Percentiles rank a stretch among this genome's conserved stretches.
Conservation (phyloP, 2,113 vertebrate species). For the Mionectes macconnelli region DNA sequence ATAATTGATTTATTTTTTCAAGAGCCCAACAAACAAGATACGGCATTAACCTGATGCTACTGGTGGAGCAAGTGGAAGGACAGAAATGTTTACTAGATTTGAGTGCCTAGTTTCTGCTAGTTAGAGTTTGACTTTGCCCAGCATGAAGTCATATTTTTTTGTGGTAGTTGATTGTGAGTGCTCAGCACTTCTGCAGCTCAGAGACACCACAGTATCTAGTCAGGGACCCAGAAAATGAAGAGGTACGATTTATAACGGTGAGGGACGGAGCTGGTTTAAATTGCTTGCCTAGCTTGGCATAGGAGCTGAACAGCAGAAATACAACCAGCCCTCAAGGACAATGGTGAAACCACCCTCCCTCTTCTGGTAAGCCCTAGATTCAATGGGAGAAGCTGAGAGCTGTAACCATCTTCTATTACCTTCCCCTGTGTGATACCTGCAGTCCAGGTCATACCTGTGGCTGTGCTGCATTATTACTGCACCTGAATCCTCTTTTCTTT, state of each 20-base stretch:
- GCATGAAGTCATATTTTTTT: background rate
- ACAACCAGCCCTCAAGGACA: background rate
- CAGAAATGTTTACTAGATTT: background rate
- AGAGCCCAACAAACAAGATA: background rate
- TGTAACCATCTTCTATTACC: background rate
- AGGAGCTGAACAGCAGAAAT: constrained; percentile 33
- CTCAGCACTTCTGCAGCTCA: constrained; percentile 27
- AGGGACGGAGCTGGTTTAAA: background rate
- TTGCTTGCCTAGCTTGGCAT: constrained; percentile 15
- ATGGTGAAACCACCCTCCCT: background rate
- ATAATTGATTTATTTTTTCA: background rate
- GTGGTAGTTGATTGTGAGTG: background rate
- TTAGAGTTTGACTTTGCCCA: background rate
- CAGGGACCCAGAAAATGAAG: constrained; percentile 13
- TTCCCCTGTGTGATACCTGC: background rate
- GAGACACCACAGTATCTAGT: background rate
- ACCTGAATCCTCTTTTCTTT: background rate
- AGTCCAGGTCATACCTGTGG: background rate
- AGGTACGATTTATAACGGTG: background rate
- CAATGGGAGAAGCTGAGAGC: background rate
- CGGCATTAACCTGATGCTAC: background rate
- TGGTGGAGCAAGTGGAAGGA: background rate
- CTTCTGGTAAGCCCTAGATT: background rate
- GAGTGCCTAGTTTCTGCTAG: background rate
- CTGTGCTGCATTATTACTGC: background rate